These are phyloP conservation scores for Hesperophylax magnus DNA, from an alignment of 1,140 invertebrate species.

Conservation along the genomic window DNA sequence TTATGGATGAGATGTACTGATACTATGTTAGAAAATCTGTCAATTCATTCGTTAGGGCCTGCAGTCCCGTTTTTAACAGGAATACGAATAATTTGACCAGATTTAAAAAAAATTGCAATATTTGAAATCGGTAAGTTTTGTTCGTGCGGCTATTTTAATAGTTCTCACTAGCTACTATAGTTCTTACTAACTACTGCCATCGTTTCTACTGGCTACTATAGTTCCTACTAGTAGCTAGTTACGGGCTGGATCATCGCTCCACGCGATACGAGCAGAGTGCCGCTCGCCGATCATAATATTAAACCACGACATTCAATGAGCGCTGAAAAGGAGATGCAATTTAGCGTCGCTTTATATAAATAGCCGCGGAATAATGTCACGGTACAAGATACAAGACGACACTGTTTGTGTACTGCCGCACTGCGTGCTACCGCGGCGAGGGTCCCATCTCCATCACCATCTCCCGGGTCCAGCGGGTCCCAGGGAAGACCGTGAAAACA, in stretches of 20 bases:
- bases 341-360: slow-evolving; percentile 53
- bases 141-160: not conserved
- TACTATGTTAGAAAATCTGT: too few relatives aligned
- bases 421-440: not conserved
- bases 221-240: not conserved
- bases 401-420: not conserved
- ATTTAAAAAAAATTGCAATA: too few relatives aligned
- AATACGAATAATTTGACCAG: too few relatives aligned
- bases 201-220: not conserved
- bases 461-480: not conserved
- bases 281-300: slow-evolving; percentile 49
- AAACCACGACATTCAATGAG: slow-evolving; percentile 47
- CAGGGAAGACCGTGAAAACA: not conserved
- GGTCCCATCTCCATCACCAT: not conserved
- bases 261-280: not conserved
- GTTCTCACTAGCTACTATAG: not conserved
- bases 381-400: not conserved
- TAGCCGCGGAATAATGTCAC: slow-evolving; percentile 50
- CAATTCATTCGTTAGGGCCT: too few relatives aligned
- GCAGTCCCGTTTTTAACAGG: too few relatives aligned
- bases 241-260: not conserved
- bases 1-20: too few relatives aligned
- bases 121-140: too few relatives aligned
- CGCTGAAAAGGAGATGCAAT: slow-evolving; percentile 57
- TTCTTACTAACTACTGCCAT: not conserved